Base-by-base conservation (phyloP, 2,888 invertebrate species). In the Plebejus anna region DNA sequence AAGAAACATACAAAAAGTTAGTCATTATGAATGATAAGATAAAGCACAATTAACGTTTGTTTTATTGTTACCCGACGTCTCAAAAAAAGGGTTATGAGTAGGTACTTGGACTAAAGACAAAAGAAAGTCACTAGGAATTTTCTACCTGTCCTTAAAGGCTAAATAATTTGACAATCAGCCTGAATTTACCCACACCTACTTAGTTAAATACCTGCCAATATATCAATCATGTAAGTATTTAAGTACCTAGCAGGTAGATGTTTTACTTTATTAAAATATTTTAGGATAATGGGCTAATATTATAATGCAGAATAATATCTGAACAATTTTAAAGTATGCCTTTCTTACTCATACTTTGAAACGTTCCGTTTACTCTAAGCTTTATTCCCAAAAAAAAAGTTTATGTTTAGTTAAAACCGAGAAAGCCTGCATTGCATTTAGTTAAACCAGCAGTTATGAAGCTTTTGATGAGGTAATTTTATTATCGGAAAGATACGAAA, bases 21-120 rank as follows among this genome's bases (percentile, higher is more conserved):
- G 5, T 32, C 72, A 72, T 72, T 47, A 47, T 71, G 9, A 9
- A 28, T 72, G 72, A 72, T 72, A 72, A 72, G 47, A 72, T 72
- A 72, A 72, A 22, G 28, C 4, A 42, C 47, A 72, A 72, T 72
- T 28, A 47, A 2, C 72, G 47, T 72, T 71, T 72, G 72, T 72
- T 72, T 22, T 47, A 72, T 72, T 72, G 72, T 42, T 72, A 72
- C 13, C 72, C 5, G 28, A 72, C 72, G 11, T 11, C 72, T 11
- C 42, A 42, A 72, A 72, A 72, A 71, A 72, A 42, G 38, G n/a
- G 11, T 72, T 4, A 72, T 28, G 22, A 28, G 13, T 47, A 0
- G 16, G 28, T 55, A 16, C n/a, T 0, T 32, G n/a, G 22, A 11
- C 11, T 47, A 11, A 11, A 72, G 28, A 42, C 72, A 72, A 72